These are phyloP conservation scores for Drosophila varians DNA, from an alignment of 1,140 invertebrate genomes.

Conservation along the genomic window DNA sequence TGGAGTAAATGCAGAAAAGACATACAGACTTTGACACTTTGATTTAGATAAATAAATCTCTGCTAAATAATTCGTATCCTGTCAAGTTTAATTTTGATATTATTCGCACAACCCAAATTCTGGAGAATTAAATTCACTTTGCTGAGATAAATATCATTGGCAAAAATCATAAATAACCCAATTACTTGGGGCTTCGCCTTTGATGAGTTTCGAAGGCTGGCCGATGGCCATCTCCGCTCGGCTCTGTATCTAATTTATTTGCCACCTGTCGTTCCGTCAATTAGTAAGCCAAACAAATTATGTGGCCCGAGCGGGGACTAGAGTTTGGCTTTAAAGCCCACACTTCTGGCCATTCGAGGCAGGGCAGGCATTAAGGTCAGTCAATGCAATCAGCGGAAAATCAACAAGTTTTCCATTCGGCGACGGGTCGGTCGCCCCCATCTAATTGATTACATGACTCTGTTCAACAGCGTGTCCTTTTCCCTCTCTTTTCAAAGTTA, in stretches of 20 bases:
- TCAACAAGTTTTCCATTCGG: slow-evolving; percentile 35
- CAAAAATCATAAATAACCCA: neutral
- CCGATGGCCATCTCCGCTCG: slow-evolving; percentile 41
- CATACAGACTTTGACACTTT: neutral
- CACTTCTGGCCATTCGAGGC: neutral
- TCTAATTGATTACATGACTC: slow-evolving; percentile 37
- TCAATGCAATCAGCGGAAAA: slow-evolving; percentile 38
- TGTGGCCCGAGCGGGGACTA: slow-evolving; percentile 16
- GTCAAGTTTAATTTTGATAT: neutral
- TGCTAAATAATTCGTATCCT: neutral
- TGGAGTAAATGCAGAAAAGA: neutral
- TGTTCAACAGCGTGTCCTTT: neutral
- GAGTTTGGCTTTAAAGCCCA: slow-evolving; percentile 7
- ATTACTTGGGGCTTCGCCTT: neutral
- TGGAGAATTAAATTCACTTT: neutral
- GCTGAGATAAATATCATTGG: neutral
- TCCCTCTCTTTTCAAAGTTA: slow-evolving; percentile 84
- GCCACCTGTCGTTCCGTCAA: slow-evolving; percentile 53
- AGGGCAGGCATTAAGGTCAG: slow-evolving; percentile 51
- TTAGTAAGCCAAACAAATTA: slow-evolving; percentile 64
- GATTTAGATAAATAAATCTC: neutral
- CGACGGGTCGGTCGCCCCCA: neutral
- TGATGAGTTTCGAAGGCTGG: slow-evolving; percentile 15
- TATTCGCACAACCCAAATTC: neutral
- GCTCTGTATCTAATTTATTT: slow-evolving; percentile 60